Evolutionary conservation across 37 sponge, comb jelly and placozoan genomes (phyloP).

Genomic region (Agelas oroides): DNA sequence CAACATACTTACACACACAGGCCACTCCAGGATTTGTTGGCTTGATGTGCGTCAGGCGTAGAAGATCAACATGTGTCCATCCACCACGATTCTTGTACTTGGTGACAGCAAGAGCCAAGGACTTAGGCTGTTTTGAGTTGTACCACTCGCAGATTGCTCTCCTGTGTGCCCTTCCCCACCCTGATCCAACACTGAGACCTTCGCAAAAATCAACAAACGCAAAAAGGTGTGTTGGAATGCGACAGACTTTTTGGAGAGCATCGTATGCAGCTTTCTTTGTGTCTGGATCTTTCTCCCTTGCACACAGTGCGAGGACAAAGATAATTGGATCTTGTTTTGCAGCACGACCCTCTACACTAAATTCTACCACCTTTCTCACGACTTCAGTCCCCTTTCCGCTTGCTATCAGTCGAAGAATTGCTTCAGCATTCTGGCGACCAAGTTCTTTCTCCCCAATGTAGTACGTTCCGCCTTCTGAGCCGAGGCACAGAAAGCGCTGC

Average conservation of each 20-base stretch:
- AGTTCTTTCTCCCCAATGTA: slow-evolving; percentile 79
- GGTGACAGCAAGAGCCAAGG: slow-evolving; percentile 76
- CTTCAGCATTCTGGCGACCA: slow-evolving; percentile 69
- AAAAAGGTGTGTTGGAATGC: slow-evolving; percentile 81
- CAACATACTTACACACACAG: slow-evolving; percentile 60
- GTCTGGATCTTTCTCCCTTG: slow-evolving; percentile 47
- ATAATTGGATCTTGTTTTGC: slow-evolving; percentile 82
- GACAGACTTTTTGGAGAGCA: slow-evolving; percentile 61
- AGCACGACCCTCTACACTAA: slow-evolving; percentile 69
- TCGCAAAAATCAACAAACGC: slow-evolving; percentile 69
- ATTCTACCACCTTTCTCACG: slow-evolving; percentile 64
- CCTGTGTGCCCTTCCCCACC: slow-evolving; percentile 82
- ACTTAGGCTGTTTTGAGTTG: slow-evolving; percentile 47
- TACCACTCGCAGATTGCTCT: slow-evolving; percentile 72
- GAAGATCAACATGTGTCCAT: slow-evolving; percentile 76
- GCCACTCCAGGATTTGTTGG: slow-evolving; percentile 44
- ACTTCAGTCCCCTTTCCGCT: slow-evolving; percentile 67
- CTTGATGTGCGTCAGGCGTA: slow-evolving; percentile 65
- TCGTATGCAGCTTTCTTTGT: slow-evolving; percentile 80
- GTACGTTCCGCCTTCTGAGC: slow-evolving; percentile 83
- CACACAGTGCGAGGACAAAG: slow-evolving; percentile 79
- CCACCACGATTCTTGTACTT: slow-evolving; percentile 79
- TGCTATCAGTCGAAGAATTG: slow-evolving; percentile 53
- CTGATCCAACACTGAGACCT: slow-evolving; percentile 62
- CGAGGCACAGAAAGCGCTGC: slow-evolving; percentile 71